Percentiles rank a stretch among this genome's conserved stretches.
Conservation (phyloP, 2,888 invertebrate species). For the Argyra leucocephala region DNA sequence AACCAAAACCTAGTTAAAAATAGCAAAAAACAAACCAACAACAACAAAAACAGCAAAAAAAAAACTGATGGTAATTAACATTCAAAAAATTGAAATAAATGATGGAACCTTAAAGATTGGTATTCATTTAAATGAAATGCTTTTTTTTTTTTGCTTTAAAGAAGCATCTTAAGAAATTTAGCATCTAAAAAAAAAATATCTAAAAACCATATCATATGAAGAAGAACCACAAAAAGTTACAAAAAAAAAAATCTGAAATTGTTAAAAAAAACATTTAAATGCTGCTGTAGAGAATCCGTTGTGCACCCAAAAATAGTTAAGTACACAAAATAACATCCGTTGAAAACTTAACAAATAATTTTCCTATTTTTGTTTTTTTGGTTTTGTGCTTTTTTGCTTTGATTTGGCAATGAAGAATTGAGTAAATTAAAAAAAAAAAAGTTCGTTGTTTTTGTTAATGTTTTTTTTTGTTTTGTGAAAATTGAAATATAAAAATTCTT, state of each 20-base stretch:
- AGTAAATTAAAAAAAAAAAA: too few species aligned
- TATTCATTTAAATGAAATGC: neutral
- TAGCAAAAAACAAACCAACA: neutral
- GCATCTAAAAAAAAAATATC: neutral
- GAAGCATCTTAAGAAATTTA: too few species aligned
- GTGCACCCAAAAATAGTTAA: neutral
- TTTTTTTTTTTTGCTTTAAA: neutral
- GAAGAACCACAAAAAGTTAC: neutral
- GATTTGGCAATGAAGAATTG: constrained; percentile 1
- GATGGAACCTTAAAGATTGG: neutral
- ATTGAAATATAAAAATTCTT: too few species aligned
- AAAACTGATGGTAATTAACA: neutral
- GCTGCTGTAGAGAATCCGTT: neutral
- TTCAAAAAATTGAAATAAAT: neutral
- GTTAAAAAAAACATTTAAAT: neutral
- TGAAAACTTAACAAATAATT: neutral
- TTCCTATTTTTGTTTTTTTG: neutral
- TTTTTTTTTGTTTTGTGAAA: too few species aligned
- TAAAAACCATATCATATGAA: neutral
- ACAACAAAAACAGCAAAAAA: neutral
- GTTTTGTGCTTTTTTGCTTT: neutral
- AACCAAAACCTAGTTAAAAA: neutral
- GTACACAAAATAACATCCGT: neutral
- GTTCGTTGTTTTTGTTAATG: too few species aligned
- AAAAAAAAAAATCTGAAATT: neutral